Conservation (phyloP, 2,888 invertebrate genomes). For the Xestobium rufovillosum region DNA sequence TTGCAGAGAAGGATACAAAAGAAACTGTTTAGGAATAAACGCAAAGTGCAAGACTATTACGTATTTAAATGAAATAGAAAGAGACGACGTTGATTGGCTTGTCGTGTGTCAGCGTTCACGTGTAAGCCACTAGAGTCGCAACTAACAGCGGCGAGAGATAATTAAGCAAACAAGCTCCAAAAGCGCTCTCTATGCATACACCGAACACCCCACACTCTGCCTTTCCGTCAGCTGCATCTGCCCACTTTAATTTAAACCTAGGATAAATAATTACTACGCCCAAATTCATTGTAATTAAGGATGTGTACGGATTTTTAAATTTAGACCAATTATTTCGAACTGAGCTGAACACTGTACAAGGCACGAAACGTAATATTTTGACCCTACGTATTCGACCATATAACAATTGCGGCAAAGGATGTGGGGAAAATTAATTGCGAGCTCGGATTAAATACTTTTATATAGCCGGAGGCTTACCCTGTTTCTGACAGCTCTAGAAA, state of each 20-base stretch:
- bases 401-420: too few relatives aligned
- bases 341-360: too few relatives aligned
- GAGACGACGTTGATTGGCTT: slow-evolving; percentile 22
- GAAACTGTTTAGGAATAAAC: slow-evolving; percentile 23
- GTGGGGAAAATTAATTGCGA: too few relatives aligned
- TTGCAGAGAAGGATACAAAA: slow-evolving; percentile 19
- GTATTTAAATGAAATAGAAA: slow-evolving; percentile 13
- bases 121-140: slow-evolving; percentile 11
- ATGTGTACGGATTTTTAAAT: slow-evolving; percentile 25
- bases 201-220: slow-evolving; percentile 14
- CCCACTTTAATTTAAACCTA: slow-evolving; percentile 32
- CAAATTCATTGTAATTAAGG: slow-evolving; percentile 30
- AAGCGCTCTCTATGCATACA: slow-evolving; percentile 5
- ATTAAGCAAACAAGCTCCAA: slow-evolving; percentile 11
- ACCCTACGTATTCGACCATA: too few relatives aligned
- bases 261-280: slow-evolving; percentile 31
- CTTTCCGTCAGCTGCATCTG: slow-evolving; percentile 32
- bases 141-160: slow-evolving; percentile 10
- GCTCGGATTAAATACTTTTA: too few relatives aligned
- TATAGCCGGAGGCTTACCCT: too few relatives aligned
- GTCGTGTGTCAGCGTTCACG: slow-evolving; percentile 15
- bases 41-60: slow-evolving; percentile 18
- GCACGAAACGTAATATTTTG: too few relatives aligned
- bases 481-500: too few relatives aligned
- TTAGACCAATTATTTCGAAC: slow-evolving; percentile 18